Conservation (phyloP, 2,113 vertebrate species). For the Laticauda laticaudata region DNA sequence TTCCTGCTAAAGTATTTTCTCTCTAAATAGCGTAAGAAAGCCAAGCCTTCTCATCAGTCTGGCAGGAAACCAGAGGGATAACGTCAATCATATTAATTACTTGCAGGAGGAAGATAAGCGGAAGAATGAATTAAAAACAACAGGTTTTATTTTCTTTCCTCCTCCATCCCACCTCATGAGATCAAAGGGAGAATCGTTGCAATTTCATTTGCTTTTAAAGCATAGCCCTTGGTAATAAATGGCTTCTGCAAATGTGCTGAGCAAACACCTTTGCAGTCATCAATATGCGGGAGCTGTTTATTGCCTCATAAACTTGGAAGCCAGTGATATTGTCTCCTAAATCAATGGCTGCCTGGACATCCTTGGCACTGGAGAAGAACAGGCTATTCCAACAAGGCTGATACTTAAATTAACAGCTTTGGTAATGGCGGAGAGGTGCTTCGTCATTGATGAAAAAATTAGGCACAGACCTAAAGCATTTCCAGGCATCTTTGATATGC, state of each 20-base stretch:
- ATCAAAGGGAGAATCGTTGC: conserved; percentile 59
- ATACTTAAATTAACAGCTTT: conserved; percentile 60
- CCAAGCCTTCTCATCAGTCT: conserved; percentile 6
- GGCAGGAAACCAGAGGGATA: conserved; percentile 13
- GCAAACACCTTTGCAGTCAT: conserved; percentile 74
- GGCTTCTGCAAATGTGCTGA: conserved; percentile 72
- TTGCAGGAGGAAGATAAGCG: conserved; percentile 53
- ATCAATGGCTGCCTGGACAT: conserved; percentile 69
- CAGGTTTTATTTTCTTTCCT: conserved; percentile 45
- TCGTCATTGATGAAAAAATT: conserved; percentile 55
- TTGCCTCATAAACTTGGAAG: conserved; percentile 80
- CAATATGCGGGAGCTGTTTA: conserved; percentile 77
- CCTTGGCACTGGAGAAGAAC: conserved; percentile 60
- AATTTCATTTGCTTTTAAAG: conserved; percentile 72
- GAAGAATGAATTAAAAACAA: conserved; percentile 62
- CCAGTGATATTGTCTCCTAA: conserved; percentile 78
- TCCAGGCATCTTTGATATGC: background rate
- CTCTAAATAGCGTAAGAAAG: conserved; percentile 44
- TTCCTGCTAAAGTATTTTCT: conserved; percentile 30
- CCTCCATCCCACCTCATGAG: conserved; percentile 38
- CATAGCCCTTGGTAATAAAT: conserved; percentile 68
- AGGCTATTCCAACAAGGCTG: conserved; percentile 55
- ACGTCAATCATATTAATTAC: conserved; percentile 65
- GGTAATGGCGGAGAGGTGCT: conserved; percentile 58
- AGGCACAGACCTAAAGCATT: conserved; percentile 32